phyloP scores from a whole-genome alignment of 2,888 invertebrate genomes.

The Pomacea canaliculata region DNA sequence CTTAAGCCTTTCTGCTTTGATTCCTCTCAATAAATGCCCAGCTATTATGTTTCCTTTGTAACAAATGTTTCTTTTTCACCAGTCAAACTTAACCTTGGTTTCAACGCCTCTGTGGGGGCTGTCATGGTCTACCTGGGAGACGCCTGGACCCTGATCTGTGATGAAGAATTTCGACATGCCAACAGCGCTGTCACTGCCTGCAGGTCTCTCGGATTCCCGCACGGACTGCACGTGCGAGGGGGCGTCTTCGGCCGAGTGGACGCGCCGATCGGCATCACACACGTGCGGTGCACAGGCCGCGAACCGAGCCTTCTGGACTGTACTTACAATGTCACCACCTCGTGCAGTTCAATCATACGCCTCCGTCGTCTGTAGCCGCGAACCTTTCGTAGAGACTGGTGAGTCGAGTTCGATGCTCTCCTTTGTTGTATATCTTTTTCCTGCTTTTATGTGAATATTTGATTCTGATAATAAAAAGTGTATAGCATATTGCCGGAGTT shows the following conservation, averaged over 20 bases:
- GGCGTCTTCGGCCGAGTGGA: conserved; percentile 43
- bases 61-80: conserved; percentile 3
- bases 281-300: conserved; percentile 42
- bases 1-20: no score
- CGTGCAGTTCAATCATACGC: conserved; percentile 43
- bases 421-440: no score
- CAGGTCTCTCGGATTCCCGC: conserved; percentile 46
- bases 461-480: no score
- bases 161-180: conserved; percentile 48
- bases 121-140: conserved; percentile 45
- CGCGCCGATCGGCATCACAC: conserved; percentile 75
- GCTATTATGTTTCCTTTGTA: no score
- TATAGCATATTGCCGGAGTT: no score
- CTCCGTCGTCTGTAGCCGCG: conserved; percentile 48
- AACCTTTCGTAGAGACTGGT: conserved; percentile 42
- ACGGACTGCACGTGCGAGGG: conserved; percentile 49
- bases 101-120: conserved; percentile 49
- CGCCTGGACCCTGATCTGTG: conserved; percentile 56
- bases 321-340: conserved; percentile 21
- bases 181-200: conserved; percentile 54
- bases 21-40: no score
- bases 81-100: conserved; percentile 49
- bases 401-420: conserved; percentile 3
- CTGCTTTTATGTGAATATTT: no score
- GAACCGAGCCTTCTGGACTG: conserved; percentile 44